These are phyloP conservation scores for Ptiloglossa arizonensis DNA, from an alignment of 1,140 invertebrate genomes.

Conservation along the genomic window DNA sequence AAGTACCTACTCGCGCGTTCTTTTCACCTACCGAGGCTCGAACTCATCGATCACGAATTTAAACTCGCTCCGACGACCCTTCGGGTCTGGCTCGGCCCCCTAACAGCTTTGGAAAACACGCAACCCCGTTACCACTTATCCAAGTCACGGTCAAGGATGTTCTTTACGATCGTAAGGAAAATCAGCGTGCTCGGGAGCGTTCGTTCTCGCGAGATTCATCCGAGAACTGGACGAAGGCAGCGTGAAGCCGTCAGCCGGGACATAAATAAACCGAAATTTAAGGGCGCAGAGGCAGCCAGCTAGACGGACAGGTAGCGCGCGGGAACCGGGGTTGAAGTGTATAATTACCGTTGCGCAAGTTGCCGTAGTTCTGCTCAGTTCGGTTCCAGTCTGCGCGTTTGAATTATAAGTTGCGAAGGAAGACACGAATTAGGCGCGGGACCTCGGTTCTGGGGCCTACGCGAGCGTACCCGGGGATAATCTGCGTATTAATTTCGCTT, in stretches of 20 bases:
- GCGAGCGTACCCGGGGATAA: constrained; percentile 55
- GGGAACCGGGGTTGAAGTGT: constrained; percentile 75
- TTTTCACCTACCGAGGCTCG: too few relatives aligned
- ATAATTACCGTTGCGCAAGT: constrained; percentile 81
- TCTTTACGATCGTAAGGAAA: neutral
- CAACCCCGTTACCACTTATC: too few relatives aligned
- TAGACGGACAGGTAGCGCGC: constrained; percentile 67
- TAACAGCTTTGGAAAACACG: too few relatives aligned
- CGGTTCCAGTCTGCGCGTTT: constrained; percentile 81
- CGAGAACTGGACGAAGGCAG: constrained; percentile 50
- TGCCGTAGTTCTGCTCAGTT: constrained; percentile 78
- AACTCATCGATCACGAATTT: too few relatives aligned
- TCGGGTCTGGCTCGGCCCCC: too few relatives aligned
- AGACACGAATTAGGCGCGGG: constrained; percentile 80
- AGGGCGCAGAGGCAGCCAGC: constrained; percentile 71
- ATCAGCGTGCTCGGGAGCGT: neutral
- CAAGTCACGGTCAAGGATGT: neutral
- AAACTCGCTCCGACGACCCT: too few relatives aligned
- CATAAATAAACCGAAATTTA: constrained; percentile 82
- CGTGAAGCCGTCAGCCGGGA: constrained; percentile 76
- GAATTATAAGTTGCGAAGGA: constrained; percentile 82
- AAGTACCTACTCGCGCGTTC: too few relatives aligned
- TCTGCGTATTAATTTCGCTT: constrained; percentile 64
- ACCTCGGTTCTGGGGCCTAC: constrained; percentile 36
- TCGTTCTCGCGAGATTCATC: constrained; percentile 48